Base-by-base conservation (phyloP, 2,797 vertebrate genomes). In the Mionectes olivaceus region DNA sequence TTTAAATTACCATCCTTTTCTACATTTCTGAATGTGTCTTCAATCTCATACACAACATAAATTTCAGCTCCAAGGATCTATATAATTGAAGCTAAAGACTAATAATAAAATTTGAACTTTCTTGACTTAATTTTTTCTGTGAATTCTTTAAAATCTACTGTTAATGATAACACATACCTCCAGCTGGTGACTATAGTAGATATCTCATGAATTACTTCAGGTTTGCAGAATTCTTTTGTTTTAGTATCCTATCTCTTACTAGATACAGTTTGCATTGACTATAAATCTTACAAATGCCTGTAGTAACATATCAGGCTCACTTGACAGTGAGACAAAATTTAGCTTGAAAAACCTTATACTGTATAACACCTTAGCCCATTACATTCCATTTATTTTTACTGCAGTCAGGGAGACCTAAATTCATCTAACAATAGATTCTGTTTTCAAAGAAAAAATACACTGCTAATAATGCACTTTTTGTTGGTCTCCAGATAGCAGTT, bases 361-460 rank as follows among this genome's bases (percentile, higher is more conserved):
- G 17, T 60, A 4, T 33, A 76, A 68, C 32, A 53, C 37, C 52
- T 89, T 59, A 18, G 25, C 15, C 63, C 39, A 92, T 90, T 95
- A 61, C 59, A 76, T 39, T 80, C 17, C n/a, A 78, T 95, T 94
- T 91, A 68, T 70, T 95, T 96, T 85, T 89, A 87, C 10, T 81
- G 64, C 17, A 57, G 55, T 68, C 18, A 52, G 35, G 23, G 60
- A 94, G 37, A 88, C 49, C 43, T 83, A 41, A 89, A 86, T 87
- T 90, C 33, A 80, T 55, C 24, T 92, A 25, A 43, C 55, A 94
- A 25, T 35, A 59, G 25, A 90, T 68, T 43, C 35, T 83, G 41
- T 35, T 50, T 93, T 91, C 39, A 78, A 87, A 70, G 25, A 8
- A 81, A 74, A 80, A 93, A 61, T 44, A 19, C 17, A 39, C 9